A percentile compares a stretch with the other conserved stretches of the same genome.
Evolutionary conservation across 2,797 vertebrate genomes (phyloP).

Genomic region (Thunnus albacares): DNA sequence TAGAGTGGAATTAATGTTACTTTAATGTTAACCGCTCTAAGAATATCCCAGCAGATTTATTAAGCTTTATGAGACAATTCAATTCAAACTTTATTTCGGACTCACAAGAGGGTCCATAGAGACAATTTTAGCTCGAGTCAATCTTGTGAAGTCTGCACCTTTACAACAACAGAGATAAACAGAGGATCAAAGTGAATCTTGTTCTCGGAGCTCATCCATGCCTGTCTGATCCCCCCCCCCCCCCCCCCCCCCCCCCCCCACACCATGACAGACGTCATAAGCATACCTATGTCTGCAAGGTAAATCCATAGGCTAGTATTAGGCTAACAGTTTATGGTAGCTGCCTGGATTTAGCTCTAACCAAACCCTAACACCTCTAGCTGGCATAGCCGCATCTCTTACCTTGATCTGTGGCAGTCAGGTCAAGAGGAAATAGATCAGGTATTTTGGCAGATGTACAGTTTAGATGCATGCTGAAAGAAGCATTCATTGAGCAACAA

Average conservation of each 20-base stretch:
- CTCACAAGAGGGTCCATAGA: too few relatives aligned
- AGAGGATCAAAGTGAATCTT: slow-evolving; percentile 30
- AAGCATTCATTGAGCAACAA: not conserved
- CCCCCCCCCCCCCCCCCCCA: not conserved
- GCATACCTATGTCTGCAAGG: slow-evolving; percentile 41
- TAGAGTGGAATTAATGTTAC: not conserved
- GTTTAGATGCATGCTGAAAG: not conserved
- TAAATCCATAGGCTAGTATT: slow-evolving; percentile 53
- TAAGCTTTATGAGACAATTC: not conserved
- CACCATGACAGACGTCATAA: slow-evolving; percentile 64
- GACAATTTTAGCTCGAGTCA: slow-evolving; percentile 3
- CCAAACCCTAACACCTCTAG: slow-evolving; percentile 56
- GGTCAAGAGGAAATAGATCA: slow-evolving; percentile 49
- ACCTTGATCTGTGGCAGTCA: slow-evolving; percentile 24
- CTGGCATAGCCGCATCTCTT: slow-evolving; percentile 33
- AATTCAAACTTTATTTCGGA: too few relatives aligned
- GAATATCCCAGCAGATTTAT: slow-evolving; percentile 11
- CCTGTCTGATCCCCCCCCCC: slow-evolving; percentile 52
- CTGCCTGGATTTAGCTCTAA: slow-evolving; percentile 60
- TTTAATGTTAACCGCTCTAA: not conserved
- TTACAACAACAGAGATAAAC: slow-evolving; percentile 37
- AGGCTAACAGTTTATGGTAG: slow-evolving; percentile 40
- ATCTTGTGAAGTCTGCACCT: slow-evolving; percentile 30
- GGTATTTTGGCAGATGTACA: not conserved
- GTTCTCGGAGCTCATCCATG: slow-evolving; percentile 36